Evolutionary conservation across 2,888 invertebrate species (phyloP).

Genomic region (Tortrix viridana): DNA sequence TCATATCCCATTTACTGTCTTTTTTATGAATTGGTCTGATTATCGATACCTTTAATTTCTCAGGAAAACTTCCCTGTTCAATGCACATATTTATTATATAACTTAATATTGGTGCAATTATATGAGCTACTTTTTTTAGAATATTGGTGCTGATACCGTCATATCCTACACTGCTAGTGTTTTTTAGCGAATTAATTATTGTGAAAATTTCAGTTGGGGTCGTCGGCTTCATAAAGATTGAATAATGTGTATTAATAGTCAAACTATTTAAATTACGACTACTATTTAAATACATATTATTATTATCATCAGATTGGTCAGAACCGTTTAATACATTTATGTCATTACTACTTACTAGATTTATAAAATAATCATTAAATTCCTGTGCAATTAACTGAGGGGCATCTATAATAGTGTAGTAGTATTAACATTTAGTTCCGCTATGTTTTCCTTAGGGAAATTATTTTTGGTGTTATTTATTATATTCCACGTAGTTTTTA

Average conservation of each 20-base stretch:
- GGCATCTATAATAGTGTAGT: background rate
- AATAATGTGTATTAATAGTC: background rate
- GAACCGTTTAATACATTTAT: no score
- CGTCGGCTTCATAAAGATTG: background rate
- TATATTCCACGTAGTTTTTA: conserved; percentile 23
- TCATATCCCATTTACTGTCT: conserved; percentile 18
- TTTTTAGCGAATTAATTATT: background rate
- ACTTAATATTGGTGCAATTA: conserved; percentile 11
- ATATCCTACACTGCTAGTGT: conserved; percentile 1
- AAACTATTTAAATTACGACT: background rate
- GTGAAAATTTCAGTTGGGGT: background rate
- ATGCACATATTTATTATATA: conserved; percentile 34
- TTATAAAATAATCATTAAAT: conserved; percentile 5
- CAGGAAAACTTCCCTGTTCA: conserved; percentile 22
- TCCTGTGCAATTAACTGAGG: background rate
- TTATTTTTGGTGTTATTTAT: conserved; percentile 10
- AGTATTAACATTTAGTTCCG: background rate
- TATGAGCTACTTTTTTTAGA: background rate
- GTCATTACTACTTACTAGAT: background rate
- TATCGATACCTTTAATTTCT: conserved; percentile 18
- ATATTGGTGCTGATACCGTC: background rate
- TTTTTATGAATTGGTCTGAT: conserved; percentile 36
- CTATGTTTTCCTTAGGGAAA: background rate
- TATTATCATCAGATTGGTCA: background rate
- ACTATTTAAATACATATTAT: background rate